Base-by-base conservation (phyloP, 2,797 vertebrate genomes). In the Xiphophorus birchmanni region DNA sequence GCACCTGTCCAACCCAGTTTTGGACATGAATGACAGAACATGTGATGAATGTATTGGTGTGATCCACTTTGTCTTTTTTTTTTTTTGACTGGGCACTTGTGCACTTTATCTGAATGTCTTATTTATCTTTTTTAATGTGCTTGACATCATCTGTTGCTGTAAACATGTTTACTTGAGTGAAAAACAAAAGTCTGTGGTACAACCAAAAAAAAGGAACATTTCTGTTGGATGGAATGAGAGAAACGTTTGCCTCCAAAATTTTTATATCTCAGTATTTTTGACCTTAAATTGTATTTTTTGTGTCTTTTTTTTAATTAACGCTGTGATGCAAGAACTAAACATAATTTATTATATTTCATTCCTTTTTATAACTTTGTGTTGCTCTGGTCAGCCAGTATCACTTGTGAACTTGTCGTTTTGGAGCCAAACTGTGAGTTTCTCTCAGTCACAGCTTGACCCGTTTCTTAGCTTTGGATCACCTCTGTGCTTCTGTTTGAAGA, bases 61-160 rank as follows among this genome's bases (percentile, higher is more conserved):
- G 84, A 89, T 80, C 80, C 88, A 82, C 83, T 87, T 81, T 76
- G 82, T 81, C 40, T 50, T 71, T 78, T 78, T 82, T 26, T 32
- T 76, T 83, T 32, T 90, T 90, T 89, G 87, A 92, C 92, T 92
- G 91, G 94, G 95, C 95, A 96, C 95, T 95, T 84, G 88, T 94
- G 95, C 95, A 96, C 96, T 96, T 96, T 96, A 96, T 90, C 88
- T 89, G 83, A 87, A 83, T 86, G 80, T 78, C 80, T 15, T 89
- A 85, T 91, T 86, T 89, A 83, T 89, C 73, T 74, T 52, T 78
- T 37, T 40, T 82, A 80, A 80, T 77, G 86, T 89, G 85, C 87
- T 76, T 37, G 81, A 78, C 87, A 75, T 88, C 58, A 69, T 89
- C 71, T 87, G 77, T 91, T 84, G 69, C 82, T 85, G 60, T 80